Evolutionary conservation across 2,113 vertebrate genomes (phyloP).

Genomic region (Ciconia maguari): DNA sequence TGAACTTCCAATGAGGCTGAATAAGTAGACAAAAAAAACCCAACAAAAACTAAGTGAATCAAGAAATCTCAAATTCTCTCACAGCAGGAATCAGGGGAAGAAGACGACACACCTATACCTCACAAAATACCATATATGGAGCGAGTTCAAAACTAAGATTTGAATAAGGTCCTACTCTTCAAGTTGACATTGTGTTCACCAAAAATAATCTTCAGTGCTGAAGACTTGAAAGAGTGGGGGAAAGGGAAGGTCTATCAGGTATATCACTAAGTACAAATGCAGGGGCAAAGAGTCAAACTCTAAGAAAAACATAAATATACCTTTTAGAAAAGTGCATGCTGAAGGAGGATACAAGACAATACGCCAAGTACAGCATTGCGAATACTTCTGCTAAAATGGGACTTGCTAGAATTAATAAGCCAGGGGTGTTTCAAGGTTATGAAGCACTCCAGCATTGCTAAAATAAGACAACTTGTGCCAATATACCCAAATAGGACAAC

Average conservation of each 20-base stretch:
- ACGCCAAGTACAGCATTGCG: not conserved
- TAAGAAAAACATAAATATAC: not conserved
- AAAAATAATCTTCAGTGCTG: not conserved
- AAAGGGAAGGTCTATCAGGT: not conserved
- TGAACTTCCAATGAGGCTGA: not conserved
- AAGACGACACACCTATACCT: not conserved
- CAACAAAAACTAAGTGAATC: not conserved
- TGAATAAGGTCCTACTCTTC: not conserved
- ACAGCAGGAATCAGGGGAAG: not conserved
- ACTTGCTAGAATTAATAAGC: not conserved
- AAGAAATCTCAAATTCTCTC: not conserved
- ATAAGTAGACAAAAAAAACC: not conserved
- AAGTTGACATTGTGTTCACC: not conserved
- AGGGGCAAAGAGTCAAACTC: not conserved
- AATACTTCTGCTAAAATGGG: slow-evolving; percentile 1
- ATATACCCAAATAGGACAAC: not conserved
- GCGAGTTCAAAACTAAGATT: not conserved
- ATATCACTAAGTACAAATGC: not conserved
- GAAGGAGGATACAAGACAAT: not conserved
- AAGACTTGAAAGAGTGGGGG: not conserved
- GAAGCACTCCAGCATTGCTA: not conserved
- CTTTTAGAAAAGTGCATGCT: not conserved
- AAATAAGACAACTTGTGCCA: not conserved
- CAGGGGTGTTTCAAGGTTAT: not conserved
- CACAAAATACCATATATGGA: not conserved